Conservation (phyloP, 2,888 invertebrate genomes). For the Timema cristinae region DNA sequence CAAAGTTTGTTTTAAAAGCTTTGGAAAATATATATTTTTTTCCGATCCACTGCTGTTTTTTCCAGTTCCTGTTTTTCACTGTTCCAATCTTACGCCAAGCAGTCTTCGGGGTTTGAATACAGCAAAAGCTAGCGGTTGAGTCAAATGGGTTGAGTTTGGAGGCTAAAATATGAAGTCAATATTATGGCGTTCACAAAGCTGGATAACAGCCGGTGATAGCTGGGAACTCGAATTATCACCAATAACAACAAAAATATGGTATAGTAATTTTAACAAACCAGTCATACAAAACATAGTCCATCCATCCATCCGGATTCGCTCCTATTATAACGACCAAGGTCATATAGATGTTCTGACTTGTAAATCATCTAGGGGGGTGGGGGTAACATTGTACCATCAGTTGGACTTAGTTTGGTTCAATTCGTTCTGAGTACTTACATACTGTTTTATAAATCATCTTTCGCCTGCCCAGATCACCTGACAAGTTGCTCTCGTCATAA, state of each 20-base stretch:
- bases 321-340: slow-evolving; percentile 42
- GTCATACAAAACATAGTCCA: slow-evolving; percentile 32
- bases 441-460: slow-evolving; percentile 34
- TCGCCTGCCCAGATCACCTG: slow-evolving; percentile 39
- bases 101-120: slow-evolving; percentile 36
- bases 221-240: slow-evolving; percentile 42
- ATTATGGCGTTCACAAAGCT: slow-evolving; percentile 37
- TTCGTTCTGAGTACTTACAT: slow-evolving; percentile 40
- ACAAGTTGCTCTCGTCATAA: slow-evolving; percentile 35
- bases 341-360: slow-evolving; percentile 42
- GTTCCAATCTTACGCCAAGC: slow-evolving; percentile 35
- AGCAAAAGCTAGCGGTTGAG: slow-evolving; percentile 38
- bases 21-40: too few species aligned
- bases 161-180: slow-evolving; percentile 29
- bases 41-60: too few species aligned
- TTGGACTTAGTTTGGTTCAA: slow-evolving; percentile 41
- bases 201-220: slow-evolving; percentile 35
- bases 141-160: slow-evolving; percentile 33
- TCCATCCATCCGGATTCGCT: slow-evolving; percentile 38
- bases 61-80: slow-evolving; percentile 1
- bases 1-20: background rate
- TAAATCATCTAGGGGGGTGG: slow-evolving; percentile 42
- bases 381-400: slow-evolving; percentile 40
- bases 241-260: slow-evolving; percentile 36
- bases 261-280: slow-evolving; percentile 36